Percentiles rank a stretch among this genome's conserved stretches.
Conservation (phyloP, 64 coral and sea anemone genomes). For the Acropora tenuis region DNA sequence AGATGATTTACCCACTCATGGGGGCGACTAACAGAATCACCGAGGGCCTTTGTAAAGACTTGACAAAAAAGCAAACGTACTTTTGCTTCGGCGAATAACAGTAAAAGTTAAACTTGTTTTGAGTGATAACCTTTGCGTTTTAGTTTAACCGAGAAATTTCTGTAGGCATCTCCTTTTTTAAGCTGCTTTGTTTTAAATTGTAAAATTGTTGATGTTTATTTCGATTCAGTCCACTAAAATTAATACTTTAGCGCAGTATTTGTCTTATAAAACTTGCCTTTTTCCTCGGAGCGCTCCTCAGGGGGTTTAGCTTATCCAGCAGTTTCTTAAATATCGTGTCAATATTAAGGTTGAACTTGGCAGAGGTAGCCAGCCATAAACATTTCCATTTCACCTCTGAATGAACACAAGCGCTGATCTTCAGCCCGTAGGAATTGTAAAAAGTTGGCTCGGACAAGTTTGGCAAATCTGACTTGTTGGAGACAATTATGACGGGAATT, state of each 20-base stretch:
- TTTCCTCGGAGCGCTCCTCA: background rate
- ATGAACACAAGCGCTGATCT: conserved; percentile 26
- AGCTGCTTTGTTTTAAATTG: no score
- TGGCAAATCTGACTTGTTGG: conserved; percentile 72
- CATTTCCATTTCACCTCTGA: conserved; percentile 14
- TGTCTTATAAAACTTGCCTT: background rate
- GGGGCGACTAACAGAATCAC: no score
- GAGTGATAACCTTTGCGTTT: no score
- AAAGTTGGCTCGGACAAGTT: conserved; percentile 40
- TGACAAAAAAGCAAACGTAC: no score
- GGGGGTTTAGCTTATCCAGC: conserved; percentile 10
- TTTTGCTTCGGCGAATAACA: no score
- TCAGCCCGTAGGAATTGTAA: background rate
- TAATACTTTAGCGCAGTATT: background rate
- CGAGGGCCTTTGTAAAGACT: no score
- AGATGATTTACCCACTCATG: no score
- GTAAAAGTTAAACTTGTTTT: no score
- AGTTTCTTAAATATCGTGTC: conserved; percentile 23
- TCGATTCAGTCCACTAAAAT: no score
- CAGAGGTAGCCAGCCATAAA: conserved; percentile 22
- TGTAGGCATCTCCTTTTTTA: no score
- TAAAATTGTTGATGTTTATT: no score
- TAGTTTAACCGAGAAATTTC: no score
- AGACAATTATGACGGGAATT: conserved; percentile 67
- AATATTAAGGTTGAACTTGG: conserved; percentile 22